Evolutionary conservation across 1,140 invertebrate species (phyloP).

Genomic region (Ips typographus): DNA sequence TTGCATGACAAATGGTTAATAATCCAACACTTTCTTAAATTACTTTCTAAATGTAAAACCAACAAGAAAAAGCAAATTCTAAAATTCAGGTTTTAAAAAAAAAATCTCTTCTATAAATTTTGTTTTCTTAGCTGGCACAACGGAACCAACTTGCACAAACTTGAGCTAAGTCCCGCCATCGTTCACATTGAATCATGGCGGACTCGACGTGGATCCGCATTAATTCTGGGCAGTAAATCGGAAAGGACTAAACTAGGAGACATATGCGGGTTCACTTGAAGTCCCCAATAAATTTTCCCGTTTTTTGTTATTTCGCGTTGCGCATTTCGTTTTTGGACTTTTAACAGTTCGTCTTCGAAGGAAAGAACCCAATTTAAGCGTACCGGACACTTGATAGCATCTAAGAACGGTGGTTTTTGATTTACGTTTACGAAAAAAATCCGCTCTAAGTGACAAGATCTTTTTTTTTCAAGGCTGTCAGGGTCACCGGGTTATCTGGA

Average conservation of each 20-base stretch:
- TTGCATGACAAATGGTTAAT: no score
- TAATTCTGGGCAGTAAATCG: slow-evolving; percentile 46
- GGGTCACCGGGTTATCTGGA: slow-evolving; percentile 46
- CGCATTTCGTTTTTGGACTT: no score
- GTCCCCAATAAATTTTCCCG: slow-evolving; percentile 13
- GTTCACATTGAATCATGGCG: slow-evolving; percentile 52
- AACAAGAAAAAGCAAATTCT: no score
- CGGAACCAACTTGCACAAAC: slow-evolving; percentile 49
- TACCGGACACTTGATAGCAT: no score
- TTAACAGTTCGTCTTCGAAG: no score
- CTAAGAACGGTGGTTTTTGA: not conserved
- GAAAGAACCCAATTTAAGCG: no score
- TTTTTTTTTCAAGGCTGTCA: slow-evolving; percentile 36
- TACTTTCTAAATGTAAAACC: no score
- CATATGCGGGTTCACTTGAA: slow-evolving; percentile 30
- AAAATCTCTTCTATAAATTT: slow-evolving; percentile 48
- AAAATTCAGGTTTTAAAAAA: not conserved
- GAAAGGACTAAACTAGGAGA: slow-evolving; percentile 35
- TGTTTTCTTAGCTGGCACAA: slow-evolving; percentile 46
- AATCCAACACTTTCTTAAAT: no score
- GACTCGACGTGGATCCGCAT: slow-evolving; percentile 49
- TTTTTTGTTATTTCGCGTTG: slow-evolving; percentile 1
- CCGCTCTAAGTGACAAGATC: slow-evolving; percentile 25
- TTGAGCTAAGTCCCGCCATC: slow-evolving; percentile 52
- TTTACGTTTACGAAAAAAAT: slow-evolving; percentile 14